Base-by-base conservation (phyloP, 2,797 vertebrate genomes). In the Selene dorsalis region DNA sequence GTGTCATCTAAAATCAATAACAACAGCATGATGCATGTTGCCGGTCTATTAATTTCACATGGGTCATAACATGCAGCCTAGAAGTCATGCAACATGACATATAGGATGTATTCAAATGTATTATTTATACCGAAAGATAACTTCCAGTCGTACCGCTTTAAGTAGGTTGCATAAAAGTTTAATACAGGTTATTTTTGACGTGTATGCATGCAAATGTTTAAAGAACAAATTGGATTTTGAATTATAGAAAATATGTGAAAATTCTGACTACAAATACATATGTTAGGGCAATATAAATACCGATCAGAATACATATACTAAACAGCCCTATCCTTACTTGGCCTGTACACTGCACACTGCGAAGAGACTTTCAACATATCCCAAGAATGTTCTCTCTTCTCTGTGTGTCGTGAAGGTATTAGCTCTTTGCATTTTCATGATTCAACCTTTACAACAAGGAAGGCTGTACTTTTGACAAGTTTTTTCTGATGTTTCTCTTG, bases 1-100 rank as follows among this genome's bases (percentile, higher is more conserved):
- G 30, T 85, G 82, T 72, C 80, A 58, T 84, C 83, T 74, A 65
- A 78, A 85, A 89, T 89, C 88, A 65, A 85, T 89, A 81, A 56
- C 38, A 60, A 28, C 75, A 60, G 24, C 59, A 4, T 0, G 39
- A 69, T 18, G 53, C 74, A 57, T 82, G 73, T 60, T 70, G 77
- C 60, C 1, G n/a, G 26, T 73, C 79, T 76, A 58, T 87, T 85
- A 72, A 86, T 81, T 73, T 58, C 60, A 64, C 78, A 67, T 1
- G 70, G 75, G 65, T 82, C 64, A 47, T 4, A 66, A 55, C 55
- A 53, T 48, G 67, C 20, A 26, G 24, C 22, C 2, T 7, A 24
- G 26, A 61, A 71, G 66, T 81, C 70, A 50, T 28, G 64, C 48
- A 53, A 64, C 52, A 38, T 28, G 60, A 38, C 20, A 17, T 26